Evolutionary conservation across 2,888 invertebrate genomes (phyloP).

Genomic region (Clepsis dumicolana): DNA sequence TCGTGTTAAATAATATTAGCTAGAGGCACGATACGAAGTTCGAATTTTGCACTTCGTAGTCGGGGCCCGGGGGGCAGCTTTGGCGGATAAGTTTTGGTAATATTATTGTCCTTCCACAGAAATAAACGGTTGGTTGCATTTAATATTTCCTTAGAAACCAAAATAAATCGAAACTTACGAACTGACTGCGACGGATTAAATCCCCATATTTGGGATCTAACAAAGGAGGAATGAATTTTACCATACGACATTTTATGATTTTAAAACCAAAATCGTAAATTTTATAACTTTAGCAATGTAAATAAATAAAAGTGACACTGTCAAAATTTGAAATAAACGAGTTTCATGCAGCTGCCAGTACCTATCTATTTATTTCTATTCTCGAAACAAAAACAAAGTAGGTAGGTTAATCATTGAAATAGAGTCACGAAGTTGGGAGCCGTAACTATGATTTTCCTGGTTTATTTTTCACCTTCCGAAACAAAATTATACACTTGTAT

Average conservation of each 20-base stretch:
- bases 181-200: conserved; percentile 74
- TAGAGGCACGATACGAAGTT: no score
- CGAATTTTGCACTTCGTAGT: no score
- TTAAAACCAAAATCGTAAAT: conserved; percentile 18
- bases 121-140: no score
- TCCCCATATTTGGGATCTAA: conserved; percentile 80
- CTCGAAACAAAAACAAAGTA: neutral
- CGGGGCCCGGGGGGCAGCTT: no score
- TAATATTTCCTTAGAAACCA: neutral
- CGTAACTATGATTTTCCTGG: neutral
- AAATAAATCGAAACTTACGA: conserved; percentile 63
- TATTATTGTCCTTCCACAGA: no score
- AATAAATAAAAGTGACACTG: conserved; percentile 22
- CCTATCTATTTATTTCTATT: no score
- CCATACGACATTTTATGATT: conserved; percentile 73
- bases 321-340: neutral
- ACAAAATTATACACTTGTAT: neutral
- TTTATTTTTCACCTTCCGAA: neutral
- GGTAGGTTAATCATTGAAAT: neutral
- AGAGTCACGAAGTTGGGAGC: neutral
- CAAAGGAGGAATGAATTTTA: conserved; percentile 75
- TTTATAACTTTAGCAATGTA: neutral
- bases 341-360: conserved; percentile 10
- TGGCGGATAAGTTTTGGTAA: no score
- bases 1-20: no score